phyloP scores from a whole-genome alignment of 2,888 invertebrate genomes.

The Aphidoletes aphidimyza region DNA sequence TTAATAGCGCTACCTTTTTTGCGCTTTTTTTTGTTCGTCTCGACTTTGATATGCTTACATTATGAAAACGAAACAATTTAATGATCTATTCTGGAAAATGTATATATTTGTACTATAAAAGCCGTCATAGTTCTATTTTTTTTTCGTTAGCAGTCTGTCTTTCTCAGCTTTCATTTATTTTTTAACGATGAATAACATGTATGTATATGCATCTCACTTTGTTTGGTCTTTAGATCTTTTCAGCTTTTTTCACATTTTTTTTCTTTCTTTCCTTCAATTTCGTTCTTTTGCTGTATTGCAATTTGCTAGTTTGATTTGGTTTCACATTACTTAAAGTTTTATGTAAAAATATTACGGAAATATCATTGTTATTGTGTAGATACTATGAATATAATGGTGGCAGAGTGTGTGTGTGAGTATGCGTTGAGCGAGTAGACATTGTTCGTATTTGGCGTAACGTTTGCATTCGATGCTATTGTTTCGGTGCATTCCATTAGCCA shows the following conservation, averaged over 20 bases:
- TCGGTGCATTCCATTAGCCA: conserved; percentile 47
- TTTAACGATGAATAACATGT: background rate
- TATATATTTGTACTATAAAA: conserved; percentile 14
- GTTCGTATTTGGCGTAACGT: conserved; percentile 34
- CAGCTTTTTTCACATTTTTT: background rate
- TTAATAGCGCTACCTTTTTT: background rate
- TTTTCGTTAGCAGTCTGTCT: background rate
- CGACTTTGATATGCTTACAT: background rate
- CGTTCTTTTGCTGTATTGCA: background rate
- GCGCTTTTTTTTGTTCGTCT: background rate
- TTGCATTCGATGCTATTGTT: conserved; percentile 26
- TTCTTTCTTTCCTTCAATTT: background rate
- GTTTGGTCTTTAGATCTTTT: background rate
- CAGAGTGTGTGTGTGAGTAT: background rate
- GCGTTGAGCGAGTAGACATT: background rate
- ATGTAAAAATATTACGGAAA: conserved; percentile 49
- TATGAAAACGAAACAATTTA: conserved; percentile 36
- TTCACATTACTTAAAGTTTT: conserved; percentile 45
- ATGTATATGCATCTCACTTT: background rate
- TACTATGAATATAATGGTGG: background rate
- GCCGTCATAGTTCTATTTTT: background rate
- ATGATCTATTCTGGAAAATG: conserved; percentile 35
- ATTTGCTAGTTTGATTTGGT: conserved; percentile 2
- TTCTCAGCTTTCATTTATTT: conserved; percentile 19
- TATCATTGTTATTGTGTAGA: conserved; percentile 48